Evolutionary conservation across 2,888 invertebrate species (phyloP).

Genomic region (Ochropacha duplaris): DNA sequence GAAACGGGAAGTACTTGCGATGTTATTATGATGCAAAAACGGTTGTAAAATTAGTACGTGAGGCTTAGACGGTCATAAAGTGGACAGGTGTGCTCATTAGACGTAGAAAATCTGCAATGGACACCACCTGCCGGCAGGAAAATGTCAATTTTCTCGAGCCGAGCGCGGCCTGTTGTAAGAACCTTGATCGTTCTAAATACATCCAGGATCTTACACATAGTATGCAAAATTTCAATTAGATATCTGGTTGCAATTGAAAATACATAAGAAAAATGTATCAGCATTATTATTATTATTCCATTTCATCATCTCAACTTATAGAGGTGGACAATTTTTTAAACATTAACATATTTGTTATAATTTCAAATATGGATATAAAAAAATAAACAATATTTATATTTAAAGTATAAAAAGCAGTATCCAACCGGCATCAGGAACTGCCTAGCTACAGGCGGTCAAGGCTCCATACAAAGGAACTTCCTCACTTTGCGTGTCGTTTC

Average conservation of each 20-base stretch:
- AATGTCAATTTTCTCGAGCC: conserved; percentile 64
- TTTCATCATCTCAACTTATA: too few relatives aligned
- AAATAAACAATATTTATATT: too few relatives aligned
- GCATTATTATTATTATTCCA: too few relatives aligned
- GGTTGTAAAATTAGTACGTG: conserved; percentile 38
- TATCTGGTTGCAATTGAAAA: neutral
- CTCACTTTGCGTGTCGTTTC: too few relatives aligned
- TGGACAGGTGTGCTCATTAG: conserved; percentile 55
- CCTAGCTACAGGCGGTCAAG: too few relatives aligned
- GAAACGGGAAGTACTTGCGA: conserved; percentile 45
- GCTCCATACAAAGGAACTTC: too few relatives aligned
- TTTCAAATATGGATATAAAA: too few relatives aligned
- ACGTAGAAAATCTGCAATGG: conserved; percentile 55
- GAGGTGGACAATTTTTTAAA: too few relatives aligned
- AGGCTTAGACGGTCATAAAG: conserved; percentile 24
- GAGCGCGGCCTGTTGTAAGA: conserved; percentile 9
- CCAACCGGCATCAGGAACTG: too few relatives aligned
- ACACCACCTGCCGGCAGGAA: conserved; percentile 63
- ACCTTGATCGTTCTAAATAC: neutral
- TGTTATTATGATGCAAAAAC: conserved; percentile 54
- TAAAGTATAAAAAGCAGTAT: too few relatives aligned
- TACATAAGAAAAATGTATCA: too few relatives aligned
- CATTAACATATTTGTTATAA: too few relatives aligned
- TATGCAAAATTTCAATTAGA: neutral
- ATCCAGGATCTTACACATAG: neutral